Evolutionary conservation across 2,888 invertebrate genomes (phyloP).

Genomic region (Entomobrya proxima): DNA sequence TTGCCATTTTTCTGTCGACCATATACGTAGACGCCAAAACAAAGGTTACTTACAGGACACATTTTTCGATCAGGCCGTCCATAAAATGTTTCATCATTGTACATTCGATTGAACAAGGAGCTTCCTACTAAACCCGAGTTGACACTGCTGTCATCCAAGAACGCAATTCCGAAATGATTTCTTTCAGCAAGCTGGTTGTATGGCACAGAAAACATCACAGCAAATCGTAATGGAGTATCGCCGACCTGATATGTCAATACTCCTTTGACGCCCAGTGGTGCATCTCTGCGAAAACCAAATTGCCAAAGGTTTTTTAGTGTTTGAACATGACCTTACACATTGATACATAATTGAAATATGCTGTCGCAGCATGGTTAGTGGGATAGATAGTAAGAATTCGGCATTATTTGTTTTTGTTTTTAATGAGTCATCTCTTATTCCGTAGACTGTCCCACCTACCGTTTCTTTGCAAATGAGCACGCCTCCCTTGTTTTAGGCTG

Average conservation of each 20-base stretch:
- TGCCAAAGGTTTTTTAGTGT: neutral
- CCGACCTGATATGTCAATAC: slow-evolving; percentile 68
- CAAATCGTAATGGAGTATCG: slow-evolving; percentile 63
- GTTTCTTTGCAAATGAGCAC: slow-evolving; percentile 66
- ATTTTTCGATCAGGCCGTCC: slow-evolving; percentile 61
- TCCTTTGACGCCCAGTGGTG: slow-evolving; percentile 69
- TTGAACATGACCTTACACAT: neutral
- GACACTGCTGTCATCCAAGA: slow-evolving; percentile 61
- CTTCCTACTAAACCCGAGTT: slow-evolving; percentile 49
- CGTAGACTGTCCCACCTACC: slow-evolving; percentile 30
- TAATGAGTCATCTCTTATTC: slow-evolving; percentile 1
- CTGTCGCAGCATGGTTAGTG: neutral
- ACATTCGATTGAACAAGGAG: slow-evolving; percentile 67
- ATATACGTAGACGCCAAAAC: neutral
- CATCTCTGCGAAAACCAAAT: slow-evolving; percentile 55
- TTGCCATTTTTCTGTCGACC: neutral
- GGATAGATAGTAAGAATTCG: neutral
- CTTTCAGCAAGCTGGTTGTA: slow-evolving; percentile 68
- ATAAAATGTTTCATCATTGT: slow-evolving; percentile 69
- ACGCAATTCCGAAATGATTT: slow-evolving; percentile 66
- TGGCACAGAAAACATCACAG: slow-evolving; percentile 70
- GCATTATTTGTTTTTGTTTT: neutral
- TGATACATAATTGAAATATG: neutral
- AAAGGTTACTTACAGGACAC: slow-evolving; percentile 39
- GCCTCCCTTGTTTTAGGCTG: slow-evolving; percentile 68